These are phyloP conservation scores for Plagiodera versicolora DNA, from an alignment of 2,888 invertebrate genomes.

Conservation along the genomic window DNA sequence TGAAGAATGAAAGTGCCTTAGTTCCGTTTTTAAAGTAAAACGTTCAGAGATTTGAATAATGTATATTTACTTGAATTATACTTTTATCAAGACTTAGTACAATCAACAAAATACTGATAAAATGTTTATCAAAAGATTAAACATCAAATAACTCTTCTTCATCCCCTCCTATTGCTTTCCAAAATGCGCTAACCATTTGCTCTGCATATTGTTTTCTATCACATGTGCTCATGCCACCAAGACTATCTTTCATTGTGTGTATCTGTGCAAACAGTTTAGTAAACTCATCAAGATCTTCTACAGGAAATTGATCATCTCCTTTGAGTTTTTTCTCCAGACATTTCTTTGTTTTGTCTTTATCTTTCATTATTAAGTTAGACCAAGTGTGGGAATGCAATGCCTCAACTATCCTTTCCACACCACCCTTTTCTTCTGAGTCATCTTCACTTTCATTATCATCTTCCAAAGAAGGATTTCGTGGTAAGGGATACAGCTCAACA, in stretches of 20 bases:
- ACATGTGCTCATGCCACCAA: constrained; percentile 63
- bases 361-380: constrained; percentile 70
- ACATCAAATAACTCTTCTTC: constrained; percentile 65
- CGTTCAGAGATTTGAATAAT: too few relatives aligned
- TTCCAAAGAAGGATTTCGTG: constrained; percentile 45
- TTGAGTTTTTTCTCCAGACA: constrained; percentile 10
- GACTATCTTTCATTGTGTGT: constrained; percentile 68
- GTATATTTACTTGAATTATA: background rate
- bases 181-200: constrained; percentile 72
- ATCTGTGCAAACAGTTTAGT: constrained; percentile 67
- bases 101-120: background rate
- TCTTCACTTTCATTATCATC: constrained; percentile 48
- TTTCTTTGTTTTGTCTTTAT: constrained; percentile 28
- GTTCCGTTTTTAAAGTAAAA: too few relatives aligned
- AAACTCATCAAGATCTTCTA: constrained; percentile 57
- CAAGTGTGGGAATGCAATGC: constrained; percentile 73
- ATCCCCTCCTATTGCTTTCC: constrained; percentile 74
- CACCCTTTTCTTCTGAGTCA: constrained; percentile 62
- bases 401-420: constrained; percentile 68
- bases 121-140: constrained; percentile 31
- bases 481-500: constrained; percentile 63
- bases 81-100: background rate
- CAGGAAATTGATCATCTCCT: constrained; percentile 32
- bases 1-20: too few relatives aligned
- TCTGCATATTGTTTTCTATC: constrained; percentile 71